Conservation (phyloP, 2,113 vertebrate species). For the Xiphias gladius region DNA sequence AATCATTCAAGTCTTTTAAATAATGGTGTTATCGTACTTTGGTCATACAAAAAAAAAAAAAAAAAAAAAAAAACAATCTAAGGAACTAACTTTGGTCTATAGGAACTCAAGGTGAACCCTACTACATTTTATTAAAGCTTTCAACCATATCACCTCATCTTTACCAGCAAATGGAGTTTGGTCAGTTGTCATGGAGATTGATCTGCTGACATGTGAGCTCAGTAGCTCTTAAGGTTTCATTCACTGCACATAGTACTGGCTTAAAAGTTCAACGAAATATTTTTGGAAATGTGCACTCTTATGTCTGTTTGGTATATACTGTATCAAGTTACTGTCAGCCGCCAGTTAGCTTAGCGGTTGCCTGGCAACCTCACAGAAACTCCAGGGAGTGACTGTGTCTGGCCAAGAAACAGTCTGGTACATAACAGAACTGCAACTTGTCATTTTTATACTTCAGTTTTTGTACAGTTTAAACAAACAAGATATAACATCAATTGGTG, state of each 20-base stretch:
- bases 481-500: not conserved
- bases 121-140: not conserved
- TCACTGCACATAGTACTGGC: too few relatives aligned
- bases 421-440: not conserved
- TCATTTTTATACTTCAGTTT: not conserved
- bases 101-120: not conserved
- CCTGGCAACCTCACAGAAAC: conserved; percentile 1
- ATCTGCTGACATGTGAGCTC: not conserved
- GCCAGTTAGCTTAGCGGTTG: conserved; percentile 23
- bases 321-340: conserved; percentile 2
- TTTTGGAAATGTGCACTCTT: not conserved
- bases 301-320: not conserved
- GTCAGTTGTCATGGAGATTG: not conserved
- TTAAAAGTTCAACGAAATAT: not conserved
- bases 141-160: conserved; percentile 2
- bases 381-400: not conserved
- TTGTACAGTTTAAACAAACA: not conserved
- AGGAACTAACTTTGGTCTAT: not conserved
- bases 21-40: not conserved
- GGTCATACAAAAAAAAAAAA: not conserved
- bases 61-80: not conserved
- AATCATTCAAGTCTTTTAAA: not conserved
- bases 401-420: not conserved
- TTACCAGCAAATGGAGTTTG: not conserved
- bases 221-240: too few relatives aligned